Percentiles rank a stretch among this genome's conserved stretches.
phyloP scores from a whole-genome alignment of 2,888 invertebrate genomes.

The Drosophila pegasa region DNA sequence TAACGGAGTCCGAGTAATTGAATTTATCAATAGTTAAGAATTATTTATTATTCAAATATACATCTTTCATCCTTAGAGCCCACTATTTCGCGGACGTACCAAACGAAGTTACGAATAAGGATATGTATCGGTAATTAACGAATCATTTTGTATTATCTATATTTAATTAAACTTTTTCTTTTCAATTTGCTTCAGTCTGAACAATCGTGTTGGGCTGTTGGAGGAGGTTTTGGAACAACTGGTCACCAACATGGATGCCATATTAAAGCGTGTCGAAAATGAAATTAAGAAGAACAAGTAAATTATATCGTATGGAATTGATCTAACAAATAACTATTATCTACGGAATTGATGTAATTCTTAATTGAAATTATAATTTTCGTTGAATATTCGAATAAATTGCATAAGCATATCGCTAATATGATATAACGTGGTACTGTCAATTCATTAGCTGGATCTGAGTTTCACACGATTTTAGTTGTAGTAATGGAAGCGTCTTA shows the following conservation, averaged over 20 bases:
- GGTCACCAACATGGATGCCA: conserved; percentile 73
- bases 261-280: conserved; percentile 68
- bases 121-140: conserved; percentile 53
- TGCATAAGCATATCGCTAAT: too few species aligned
- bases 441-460: too few species aligned
- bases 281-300: conserved; percentile 38
- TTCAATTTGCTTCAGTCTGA: conserved; percentile 49
- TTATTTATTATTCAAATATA: neutral
- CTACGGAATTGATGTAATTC: neutral
- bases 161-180: neutral
- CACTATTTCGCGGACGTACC: conserved; percentile 59
- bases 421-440: too few species aligned
- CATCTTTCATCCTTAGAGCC: conserved; percentile 14
- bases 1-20: conserved; percentile 53
- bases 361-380: too few species aligned
- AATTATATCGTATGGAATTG: too few species aligned
- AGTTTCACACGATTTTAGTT: too few species aligned
- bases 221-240: conserved; percentile 78
- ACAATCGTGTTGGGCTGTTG: conserved; percentile 68
- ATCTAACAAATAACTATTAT: too few species aligned
- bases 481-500: too few species aligned
- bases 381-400: neutral
- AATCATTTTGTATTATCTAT: neutral
- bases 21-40: accelerated
- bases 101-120: conserved; percentile 38